Percentiles rank a stretch among this genome's conserved stretches.
Conservation (phyloP, 2,113 vertebrate species). For the Ailurus styani region DNA sequence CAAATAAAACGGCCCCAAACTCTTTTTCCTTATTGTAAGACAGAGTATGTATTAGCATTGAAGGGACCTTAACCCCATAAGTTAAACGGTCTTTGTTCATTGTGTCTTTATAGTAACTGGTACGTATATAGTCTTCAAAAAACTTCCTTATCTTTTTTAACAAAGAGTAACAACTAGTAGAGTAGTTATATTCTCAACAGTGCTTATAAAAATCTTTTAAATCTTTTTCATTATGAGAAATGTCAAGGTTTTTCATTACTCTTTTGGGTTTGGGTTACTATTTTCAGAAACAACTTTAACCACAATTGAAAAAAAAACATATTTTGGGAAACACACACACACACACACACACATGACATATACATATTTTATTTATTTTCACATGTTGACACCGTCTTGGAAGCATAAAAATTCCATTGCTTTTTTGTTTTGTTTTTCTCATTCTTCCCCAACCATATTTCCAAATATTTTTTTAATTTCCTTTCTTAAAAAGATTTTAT, state of each 20-base stretch:
- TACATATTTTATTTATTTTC: neutral
- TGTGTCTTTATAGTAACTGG: neutral
- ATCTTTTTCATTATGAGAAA: neutral
- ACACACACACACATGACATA: neutral
- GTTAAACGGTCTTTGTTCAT: neutral
- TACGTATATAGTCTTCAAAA: neutral
- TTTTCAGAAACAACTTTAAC: neutral
- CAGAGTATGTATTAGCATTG: neutral
- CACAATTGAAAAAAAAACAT: neutral
- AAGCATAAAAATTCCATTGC: neutral
- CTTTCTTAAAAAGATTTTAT: no score
- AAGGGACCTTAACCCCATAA: neutral
- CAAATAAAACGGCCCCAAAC: neutral
- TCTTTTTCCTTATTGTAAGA: neutral
- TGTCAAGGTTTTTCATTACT: neutral
- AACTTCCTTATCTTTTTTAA: neutral
- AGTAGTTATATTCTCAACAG: neutral
- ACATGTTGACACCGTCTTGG: neutral
- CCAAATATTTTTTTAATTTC: neutral
- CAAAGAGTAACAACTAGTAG: neutral
- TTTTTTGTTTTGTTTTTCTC: neutral
- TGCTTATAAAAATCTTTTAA: neutral
- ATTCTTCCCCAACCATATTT: neutral
- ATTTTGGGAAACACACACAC: neutral
- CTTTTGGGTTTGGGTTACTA: neutral